Percentiles rank a stretch among this genome's conserved stretches.
Evolutionary conservation across 2,888 invertebrate genomes (phyloP).

Genomic region (Sclerodermus sp.): DNA sequence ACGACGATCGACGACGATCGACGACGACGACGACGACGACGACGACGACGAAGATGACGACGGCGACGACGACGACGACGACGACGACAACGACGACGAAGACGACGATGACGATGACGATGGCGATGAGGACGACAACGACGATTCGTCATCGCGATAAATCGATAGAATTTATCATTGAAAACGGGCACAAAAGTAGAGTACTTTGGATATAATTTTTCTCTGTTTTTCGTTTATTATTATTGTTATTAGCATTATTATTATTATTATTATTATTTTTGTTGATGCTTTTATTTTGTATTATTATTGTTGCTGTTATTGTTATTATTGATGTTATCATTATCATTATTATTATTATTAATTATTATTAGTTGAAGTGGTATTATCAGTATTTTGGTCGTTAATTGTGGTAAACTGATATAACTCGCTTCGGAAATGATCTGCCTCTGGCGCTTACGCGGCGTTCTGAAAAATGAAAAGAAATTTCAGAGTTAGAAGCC

Average conservation of each 20-base stretch:
- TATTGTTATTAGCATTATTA: not conserved
- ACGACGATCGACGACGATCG: too few relatives aligned
- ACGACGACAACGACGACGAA: too few relatives aligned
- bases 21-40: too few relatives aligned
- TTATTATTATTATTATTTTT: not conserved
- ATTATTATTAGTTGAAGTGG: not conserved
- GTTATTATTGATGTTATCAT: not conserved
- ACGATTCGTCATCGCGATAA: too few relatives aligned
- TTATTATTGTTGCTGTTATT: not conserved
- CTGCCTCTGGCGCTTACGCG: conserved; percentile 46
- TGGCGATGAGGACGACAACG: too few relatives aligned
- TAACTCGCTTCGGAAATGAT: conserved; percentile 35
- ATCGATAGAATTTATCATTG: too few relatives aligned
- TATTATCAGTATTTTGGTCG: conserved; percentile 34
- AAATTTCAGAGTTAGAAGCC: conserved; percentile 2
- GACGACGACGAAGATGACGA: too few relatives aligned
- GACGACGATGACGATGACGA: too few relatives aligned
- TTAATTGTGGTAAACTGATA: conserved; percentile 30
- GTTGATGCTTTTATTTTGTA: too few relatives aligned
- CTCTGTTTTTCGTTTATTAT: not conserved
- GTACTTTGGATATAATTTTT: conserved; percentile 21
- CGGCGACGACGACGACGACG: too few relatives aligned
- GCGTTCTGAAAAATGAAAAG: conserved; percentile 44
- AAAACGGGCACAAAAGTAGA: conserved; percentile 30
- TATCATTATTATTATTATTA: not conserved